phyloP scores from a whole-genome alignment of 2,888 invertebrate species.

The Ceramica pisi region DNA sequence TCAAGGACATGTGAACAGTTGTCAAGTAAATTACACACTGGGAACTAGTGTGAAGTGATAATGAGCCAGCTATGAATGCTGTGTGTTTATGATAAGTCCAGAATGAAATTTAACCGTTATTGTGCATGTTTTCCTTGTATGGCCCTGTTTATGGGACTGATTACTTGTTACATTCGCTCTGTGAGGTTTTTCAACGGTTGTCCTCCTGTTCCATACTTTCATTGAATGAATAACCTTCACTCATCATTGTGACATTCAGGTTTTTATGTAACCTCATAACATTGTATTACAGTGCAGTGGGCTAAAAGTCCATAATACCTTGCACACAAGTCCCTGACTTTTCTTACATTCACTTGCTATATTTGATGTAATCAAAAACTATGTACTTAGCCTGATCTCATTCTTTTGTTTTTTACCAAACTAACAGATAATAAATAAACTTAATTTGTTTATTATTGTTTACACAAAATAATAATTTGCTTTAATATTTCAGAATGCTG shows the following conservation, averaged over 20 bases:
- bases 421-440: background rate
- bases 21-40: constrained; percentile 64
- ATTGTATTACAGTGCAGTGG: constrained; percentile 21
- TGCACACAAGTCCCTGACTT: constrained; percentile 48
- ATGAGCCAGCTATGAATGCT: constrained; percentile 57
- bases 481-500: constrained; percentile 80
- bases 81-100: constrained; percentile 51
- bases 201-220: constrained; percentile 30
- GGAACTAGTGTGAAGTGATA: constrained; percentile 68
- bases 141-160: constrained; percentile 24
- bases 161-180: constrained; percentile 20
- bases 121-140: constrained; percentile 59
- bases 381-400: constrained; percentile 11
- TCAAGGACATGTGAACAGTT: constrained; percentile 83
- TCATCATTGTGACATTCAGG: constrained; percentile 28
- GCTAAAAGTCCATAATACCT: constrained; percentile 20
- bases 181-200: constrained; percentile 30
- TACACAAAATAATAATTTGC: constrained; percentile 10
- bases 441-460: background rate
- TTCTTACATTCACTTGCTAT: constrained; percentile 51
- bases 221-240: constrained; percentile 39
- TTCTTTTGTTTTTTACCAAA: constrained; percentile 24
- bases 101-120: constrained; percentile 42
- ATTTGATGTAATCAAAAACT: constrained; percentile 36
- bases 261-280: constrained; percentile 44